phyloP scores from a whole-genome alignment of 2,888 invertebrate genomes.

The Aporophyla nigra region DNA sequence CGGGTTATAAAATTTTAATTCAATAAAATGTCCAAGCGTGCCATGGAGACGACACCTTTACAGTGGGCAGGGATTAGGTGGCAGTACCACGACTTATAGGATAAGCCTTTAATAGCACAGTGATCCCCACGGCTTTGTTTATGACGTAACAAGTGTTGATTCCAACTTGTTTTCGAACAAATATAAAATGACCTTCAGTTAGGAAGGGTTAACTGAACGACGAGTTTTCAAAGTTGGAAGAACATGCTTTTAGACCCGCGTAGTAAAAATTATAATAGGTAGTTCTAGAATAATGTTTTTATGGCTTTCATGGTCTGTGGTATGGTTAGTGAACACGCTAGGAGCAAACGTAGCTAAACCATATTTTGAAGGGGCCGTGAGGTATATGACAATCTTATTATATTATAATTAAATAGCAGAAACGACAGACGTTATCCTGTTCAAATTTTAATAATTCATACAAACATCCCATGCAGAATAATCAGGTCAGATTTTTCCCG shows the following conservation, averaged over 20 bases:
- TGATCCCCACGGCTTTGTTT: slow-evolving; percentile 39
- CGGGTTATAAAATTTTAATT: slow-evolving; percentile 51
- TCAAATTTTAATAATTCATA: not conserved
- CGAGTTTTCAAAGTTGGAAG: not conserved
- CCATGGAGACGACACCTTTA: slow-evolving; percentile 37
- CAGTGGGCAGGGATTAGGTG: slow-evolving; percentile 40
- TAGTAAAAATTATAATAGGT: too few relatives aligned
- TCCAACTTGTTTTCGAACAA: slow-evolving; percentile 14
- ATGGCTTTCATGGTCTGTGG: too few relatives aligned
- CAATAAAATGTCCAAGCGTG: slow-evolving; percentile 39
- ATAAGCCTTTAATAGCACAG: slow-evolving; percentile 55
- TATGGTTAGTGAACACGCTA: not conserved
- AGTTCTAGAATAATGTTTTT: not conserved
- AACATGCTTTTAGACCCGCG: not conserved
- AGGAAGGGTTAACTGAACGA: not conserved
- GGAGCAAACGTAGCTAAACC: not conserved
- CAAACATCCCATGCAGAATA: not conserved
- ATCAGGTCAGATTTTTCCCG: not conserved
- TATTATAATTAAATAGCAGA: not conserved
- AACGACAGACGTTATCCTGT: not conserved
- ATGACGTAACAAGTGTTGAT: slow-evolving; percentile 40
- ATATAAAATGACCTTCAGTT: not conserved
- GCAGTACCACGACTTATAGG: slow-evolving; percentile 21
- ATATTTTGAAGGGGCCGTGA: too few relatives aligned
- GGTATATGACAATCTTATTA: not conserved